Conservation (phyloP, 1,140 invertebrate genomes). For the Contarinia nasturtii region DNA sequence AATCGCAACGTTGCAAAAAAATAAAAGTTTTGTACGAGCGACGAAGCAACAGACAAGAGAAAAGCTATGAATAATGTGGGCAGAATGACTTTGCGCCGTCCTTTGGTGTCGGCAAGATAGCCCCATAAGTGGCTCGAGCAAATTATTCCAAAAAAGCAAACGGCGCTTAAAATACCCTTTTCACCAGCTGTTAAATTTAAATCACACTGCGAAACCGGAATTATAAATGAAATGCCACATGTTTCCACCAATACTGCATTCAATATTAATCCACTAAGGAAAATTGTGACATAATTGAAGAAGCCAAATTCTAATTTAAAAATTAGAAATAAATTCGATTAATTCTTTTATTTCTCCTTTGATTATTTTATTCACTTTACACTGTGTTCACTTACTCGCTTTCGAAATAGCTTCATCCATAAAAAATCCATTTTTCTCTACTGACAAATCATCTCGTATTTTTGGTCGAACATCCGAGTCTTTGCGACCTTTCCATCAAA, state of each 20-base stretch:
- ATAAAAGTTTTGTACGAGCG: slow-evolving; percentile 7
- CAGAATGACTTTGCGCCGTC: slow-evolving; percentile 42
- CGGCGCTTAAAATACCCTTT: slow-evolving; percentile 31
- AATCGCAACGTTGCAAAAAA: slow-evolving; percentile 7
- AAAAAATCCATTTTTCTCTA: too few relatives aligned
- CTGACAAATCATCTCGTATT: too few relatives aligned
- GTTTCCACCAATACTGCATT: slow-evolving; percentile 39
- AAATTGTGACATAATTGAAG: slow-evolving; percentile 38
- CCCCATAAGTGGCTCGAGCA: slow-evolving; percentile 46
- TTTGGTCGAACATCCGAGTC: too few relatives aligned
- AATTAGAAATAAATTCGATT: neutral
- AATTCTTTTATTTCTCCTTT: too few relatives aligned
- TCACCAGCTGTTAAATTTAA: slow-evolving; percentile 33
- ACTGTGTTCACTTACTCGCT: too few relatives aligned
- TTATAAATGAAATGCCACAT: slow-evolving; percentile 36
- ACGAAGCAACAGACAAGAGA: slow-evolving; percentile 5
- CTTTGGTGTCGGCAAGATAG: slow-evolving; percentile 49
- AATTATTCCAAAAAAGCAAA: slow-evolving; percentile 19
- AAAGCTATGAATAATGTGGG: slow-evolving; percentile 7
- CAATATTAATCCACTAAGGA: slow-evolving; percentile 30
- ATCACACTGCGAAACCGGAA: slow-evolving; percentile 47
- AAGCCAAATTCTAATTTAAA: slow-evolving; percentile 29
- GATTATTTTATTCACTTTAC: too few relatives aligned
- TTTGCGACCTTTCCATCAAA: too few relatives aligned
- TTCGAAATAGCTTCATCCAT: too few relatives aligned